Base-by-base conservation (phyloP, 1,140 invertebrate species). In the Hylaeus anthracinus region DNA sequence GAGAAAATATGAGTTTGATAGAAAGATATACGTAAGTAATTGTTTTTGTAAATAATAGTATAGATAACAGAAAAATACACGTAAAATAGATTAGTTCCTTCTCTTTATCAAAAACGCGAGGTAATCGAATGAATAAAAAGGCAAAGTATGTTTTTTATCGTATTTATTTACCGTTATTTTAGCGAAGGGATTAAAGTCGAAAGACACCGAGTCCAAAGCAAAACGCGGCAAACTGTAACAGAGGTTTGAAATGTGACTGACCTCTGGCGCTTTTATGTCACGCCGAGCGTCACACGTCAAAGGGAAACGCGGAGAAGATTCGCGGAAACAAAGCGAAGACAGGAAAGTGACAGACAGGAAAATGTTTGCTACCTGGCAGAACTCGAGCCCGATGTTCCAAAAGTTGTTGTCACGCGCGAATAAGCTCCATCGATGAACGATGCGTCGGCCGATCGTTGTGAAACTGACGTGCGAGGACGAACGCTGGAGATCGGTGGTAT, bases 381-480 rank as follows among this genome's bases (percentile, higher is more conserved):
- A 79, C 61, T 69, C 48, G 58, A 87, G 79, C 74, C 82, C 72
- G 82, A 76, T 76, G 71, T 81, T 69, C 79, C 78, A 53, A 70
- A 75, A 72, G 41, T 83, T 67, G 85, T 53, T 83, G 83, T 88
- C 85, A 85, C 81, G 85, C 85, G 75, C 76, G 63, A 61, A 55
- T 58, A 70, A 80, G 65, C 81, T 88, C 85, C 87, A 88, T 88
- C 72, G 81, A 69, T 79, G 71, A 37, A 53, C 64, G 66, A 71
- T 70, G 56, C 26, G 41, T 76, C 65, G 58, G 73, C 67, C 64
- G 79, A 80, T 60, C 55, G 63, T 55, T 53, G 43, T 45, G 78
- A 75, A 61, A 66, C 53, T 67, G 72, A 74, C 63, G 63, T 56
- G 63, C 48, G 69, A 60, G 53, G 69, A 73, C 60, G 56, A 51